These are phyloP conservation scores for Sisyra nigra DNA, from an alignment of 2,888 invertebrate species.

Conservation along the genomic window DNA sequence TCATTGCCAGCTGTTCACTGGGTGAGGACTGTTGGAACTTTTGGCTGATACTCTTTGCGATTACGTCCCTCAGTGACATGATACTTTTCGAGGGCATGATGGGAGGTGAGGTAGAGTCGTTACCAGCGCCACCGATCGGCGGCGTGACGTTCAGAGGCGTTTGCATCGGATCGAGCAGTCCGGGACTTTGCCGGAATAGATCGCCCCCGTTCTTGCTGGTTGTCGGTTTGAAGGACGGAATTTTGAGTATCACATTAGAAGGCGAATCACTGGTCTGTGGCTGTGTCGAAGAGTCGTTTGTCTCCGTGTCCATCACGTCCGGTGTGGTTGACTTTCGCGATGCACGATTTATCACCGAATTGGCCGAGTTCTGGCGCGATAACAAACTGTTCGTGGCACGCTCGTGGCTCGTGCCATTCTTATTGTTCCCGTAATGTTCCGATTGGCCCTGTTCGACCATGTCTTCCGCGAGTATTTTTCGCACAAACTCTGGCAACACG, in stretches of 20 bases:
- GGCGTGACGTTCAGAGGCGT: constrained; percentile 10
- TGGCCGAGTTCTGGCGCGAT: constrained; percentile 25
- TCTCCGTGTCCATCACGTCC: constrained; percentile 21
- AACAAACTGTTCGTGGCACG: constrained; percentile 9
- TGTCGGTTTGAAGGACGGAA: constrained; percentile 77
- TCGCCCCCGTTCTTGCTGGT: constrained; percentile 32
- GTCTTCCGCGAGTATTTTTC: constrained; percentile 37
- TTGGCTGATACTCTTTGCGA: constrained; percentile 82
- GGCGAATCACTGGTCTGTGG: constrained; percentile 35
- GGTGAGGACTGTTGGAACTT: constrained; percentile 50
- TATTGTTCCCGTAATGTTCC: constrained; percentile 11
- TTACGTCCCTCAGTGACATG: constrained; percentile 69
- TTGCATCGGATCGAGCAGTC: constrained; percentile 8
- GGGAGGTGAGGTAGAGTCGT: constrained; percentile 38
- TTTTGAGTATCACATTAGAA: constrained; percentile 68
- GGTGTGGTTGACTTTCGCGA: constrained; percentile 27
- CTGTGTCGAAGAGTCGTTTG: constrained; percentile 28
- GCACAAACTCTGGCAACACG: constrained; percentile 35
- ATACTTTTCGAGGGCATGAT: constrained; percentile 34
- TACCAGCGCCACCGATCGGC: constrained; percentile 22
- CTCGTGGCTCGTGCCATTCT: constrained; percentile 16
- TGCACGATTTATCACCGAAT: constrained; percentile 24
- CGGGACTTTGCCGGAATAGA: constrained; percentile 21
- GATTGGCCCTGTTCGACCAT: constrained; percentile 24
- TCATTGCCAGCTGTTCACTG: constrained; percentile 23